These are phyloP conservation scores for Trichosurus vulpecula DNA, from an alignment of 2,797 vertebrate species.

Conservation along the genomic window DNA sequence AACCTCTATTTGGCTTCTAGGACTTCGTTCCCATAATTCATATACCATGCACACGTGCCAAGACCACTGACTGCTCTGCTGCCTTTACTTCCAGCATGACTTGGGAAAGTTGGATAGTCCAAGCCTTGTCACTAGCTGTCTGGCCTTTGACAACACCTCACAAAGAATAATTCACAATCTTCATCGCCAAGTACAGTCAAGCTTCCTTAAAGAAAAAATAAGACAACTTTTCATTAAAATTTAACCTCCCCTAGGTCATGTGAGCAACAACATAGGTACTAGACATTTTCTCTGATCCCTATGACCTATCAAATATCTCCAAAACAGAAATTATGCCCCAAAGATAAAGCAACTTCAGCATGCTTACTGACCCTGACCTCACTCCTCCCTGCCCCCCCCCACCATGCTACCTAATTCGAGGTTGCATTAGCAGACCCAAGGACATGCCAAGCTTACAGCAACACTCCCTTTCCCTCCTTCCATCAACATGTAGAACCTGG, in stretches of 20 bases:
- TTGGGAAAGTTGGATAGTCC: slow-evolving; percentile 21
- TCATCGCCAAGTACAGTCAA: not conserved
- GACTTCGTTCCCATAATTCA: slow-evolving; percentile 37
- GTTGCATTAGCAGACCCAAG: not conserved
- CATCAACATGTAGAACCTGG: not conserved
- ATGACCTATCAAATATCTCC: not conserved
- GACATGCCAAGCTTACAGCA: not conserved
- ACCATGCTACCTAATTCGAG: not conserved
- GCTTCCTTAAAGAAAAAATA: not conserved
- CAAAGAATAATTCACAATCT: not conserved
- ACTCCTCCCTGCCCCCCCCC: too few species aligned
- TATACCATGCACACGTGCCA: slow-evolving; percentile 2
- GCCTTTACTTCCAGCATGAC: not conserved
- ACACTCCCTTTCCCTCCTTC: not conserved
- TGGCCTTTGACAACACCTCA: slow-evolving; percentile 33
- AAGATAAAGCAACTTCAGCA: not conserved
- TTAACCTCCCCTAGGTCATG: not conserved
- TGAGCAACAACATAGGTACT: not conserved
- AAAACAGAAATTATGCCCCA: not conserved
- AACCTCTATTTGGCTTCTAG: slow-evolving; percentile 42
- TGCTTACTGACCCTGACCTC: not conserved
- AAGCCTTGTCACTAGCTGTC: not conserved
- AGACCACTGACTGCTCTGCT: not conserved
- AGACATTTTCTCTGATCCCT: not conserved
- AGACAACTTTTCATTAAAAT: not conserved